A percentile compares a stretch with the other conserved stretches of the same genome.
These are phyloP conservation scores for Excalfactoria chinensis DNA, from an alignment of 2,113 vertebrate species.

Conservation along the genomic window DNA sequence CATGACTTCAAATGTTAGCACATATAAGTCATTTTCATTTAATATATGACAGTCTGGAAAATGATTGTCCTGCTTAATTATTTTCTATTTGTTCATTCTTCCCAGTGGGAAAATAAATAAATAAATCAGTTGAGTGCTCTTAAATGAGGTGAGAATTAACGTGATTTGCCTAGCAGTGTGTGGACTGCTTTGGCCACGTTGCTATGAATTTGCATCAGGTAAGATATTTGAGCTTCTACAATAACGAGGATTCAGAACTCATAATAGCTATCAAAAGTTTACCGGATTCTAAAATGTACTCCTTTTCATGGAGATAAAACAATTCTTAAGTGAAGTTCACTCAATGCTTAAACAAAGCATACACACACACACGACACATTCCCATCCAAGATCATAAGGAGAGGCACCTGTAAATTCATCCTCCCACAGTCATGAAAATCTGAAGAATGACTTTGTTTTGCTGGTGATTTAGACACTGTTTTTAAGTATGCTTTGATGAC, in stretches of 20 bases:
- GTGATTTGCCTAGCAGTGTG: background rate
- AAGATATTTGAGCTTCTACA: background rate
- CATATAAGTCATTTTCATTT: background rate
- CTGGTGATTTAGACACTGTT: constrained; percentile 1
- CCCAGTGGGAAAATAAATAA: background rate
- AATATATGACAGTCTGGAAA: constrained; percentile 13
- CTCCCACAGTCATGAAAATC: background rate
- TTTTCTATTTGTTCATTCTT: background rate
- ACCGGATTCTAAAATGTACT: background rate
- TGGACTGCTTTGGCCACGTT: background rate
- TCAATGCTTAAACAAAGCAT: background rate
- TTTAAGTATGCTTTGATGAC: constrained; percentile 42
- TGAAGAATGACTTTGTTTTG: constrained; percentile 32
- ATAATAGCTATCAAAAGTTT: background rate
- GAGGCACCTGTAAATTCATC: constrained; percentile 17
- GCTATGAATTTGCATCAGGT: background rate
- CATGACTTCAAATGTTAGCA: background rate
- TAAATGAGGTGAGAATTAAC: background rate
- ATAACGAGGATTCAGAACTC: background rate
- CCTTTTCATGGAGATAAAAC: background rate
- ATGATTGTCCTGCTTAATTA: background rate
- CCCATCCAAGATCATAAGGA: background rate
- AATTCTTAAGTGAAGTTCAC: background rate
- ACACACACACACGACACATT: background rate
- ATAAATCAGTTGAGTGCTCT: background rate